Conservation (phyloP, 2,113 vertebrate genomes). For the Leuciscus idus region DNA sequence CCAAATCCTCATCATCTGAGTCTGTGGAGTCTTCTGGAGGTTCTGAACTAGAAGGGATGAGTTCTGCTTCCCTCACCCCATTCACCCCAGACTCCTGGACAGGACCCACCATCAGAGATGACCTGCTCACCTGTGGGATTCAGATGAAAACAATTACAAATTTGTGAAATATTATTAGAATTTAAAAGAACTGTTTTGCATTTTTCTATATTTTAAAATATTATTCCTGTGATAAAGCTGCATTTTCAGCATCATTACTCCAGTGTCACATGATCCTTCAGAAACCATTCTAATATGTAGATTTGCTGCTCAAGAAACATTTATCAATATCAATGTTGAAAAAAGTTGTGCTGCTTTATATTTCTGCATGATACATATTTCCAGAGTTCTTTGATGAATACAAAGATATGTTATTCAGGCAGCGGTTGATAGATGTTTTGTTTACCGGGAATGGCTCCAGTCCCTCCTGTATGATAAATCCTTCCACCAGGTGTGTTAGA, state of each 20-base stretch:
- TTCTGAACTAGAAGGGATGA: conserved; percentile 51
- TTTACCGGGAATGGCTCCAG: conserved; percentile 94
- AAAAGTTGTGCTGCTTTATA: too few species aligned
- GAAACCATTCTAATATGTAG: neutral
- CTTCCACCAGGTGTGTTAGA: conserved; percentile 95
- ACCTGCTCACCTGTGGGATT: conserved; percentile 72
- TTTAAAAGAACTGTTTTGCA: neutral
- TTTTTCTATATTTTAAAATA: neutral
- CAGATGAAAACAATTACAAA: neutral
- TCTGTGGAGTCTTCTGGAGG: conserved; percentile 63
- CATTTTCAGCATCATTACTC: neutral
- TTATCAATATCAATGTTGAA: too few species aligned
- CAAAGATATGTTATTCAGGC: neutral
- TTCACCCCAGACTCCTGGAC: conserved; percentile 64
- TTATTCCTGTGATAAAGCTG: neutral
- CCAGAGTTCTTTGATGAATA: neutral
- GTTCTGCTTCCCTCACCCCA: conserved; percentile 63
- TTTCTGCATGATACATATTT: neutral
- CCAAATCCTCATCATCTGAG: conserved; percentile 66
- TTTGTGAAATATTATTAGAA: neutral
- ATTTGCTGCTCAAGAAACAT: neutral
- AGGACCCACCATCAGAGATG: conserved; percentile 71
- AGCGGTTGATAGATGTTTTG: conserved; percentile 2
- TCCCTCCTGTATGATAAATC: conserved; percentile 97
- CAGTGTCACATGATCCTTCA: neutral